phyloP scores from a whole-genome alignment of 2,113 vertebrate species.

The Leptodactylus fuscus region DNA sequence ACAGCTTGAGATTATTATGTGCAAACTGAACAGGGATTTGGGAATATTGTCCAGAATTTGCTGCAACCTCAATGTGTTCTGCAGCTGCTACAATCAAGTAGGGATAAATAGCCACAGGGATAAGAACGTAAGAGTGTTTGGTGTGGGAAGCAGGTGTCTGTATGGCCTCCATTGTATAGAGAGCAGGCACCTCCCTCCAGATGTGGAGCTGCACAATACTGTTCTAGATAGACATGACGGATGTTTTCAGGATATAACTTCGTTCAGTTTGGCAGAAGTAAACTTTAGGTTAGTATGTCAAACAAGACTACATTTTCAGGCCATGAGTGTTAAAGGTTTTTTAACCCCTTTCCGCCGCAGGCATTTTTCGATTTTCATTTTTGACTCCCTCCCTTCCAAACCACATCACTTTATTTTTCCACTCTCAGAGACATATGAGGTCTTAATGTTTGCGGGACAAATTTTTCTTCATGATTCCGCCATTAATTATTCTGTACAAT shows the following conservation, averaged over 20 bases:
- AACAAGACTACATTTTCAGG: not conserved
- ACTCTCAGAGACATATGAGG: too few relatives aligned
- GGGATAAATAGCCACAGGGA: slow-evolving; percentile 36
- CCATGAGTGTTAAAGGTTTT: not conserved
- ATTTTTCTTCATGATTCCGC: too few relatives aligned
- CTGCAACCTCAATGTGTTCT: slow-evolving; percentile 38
- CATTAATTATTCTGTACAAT: too few relatives aligned
- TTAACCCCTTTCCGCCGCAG: too few relatives aligned
- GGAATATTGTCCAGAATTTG: slow-evolving; percentile 10
- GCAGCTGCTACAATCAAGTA: slow-evolving; percentile 18
- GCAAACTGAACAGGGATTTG: not conserved
- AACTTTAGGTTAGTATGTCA: slow-evolving; percentile 10
- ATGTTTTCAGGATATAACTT: slow-evolving; percentile 16
- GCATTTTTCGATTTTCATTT: too few relatives aligned
- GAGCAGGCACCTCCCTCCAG: slow-evolving; percentile 45
- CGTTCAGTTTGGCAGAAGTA: slow-evolving; percentile 12
- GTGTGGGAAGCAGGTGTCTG: slow-evolving; percentile 42
- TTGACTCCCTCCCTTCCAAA: too few relatives aligned
- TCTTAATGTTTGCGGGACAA: too few relatives aligned
- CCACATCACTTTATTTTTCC: too few relatives aligned
- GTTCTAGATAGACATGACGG: slow-evolving; percentile 5
- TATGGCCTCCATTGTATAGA: slow-evolving; percentile 30
- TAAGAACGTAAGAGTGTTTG: not conserved
- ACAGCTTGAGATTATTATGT: not conserved
- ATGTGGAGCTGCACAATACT: not conserved